Evolutionary conservation across 2,113 vertebrate species (phyloP).

Genomic region (Nibea coibor): DNA sequence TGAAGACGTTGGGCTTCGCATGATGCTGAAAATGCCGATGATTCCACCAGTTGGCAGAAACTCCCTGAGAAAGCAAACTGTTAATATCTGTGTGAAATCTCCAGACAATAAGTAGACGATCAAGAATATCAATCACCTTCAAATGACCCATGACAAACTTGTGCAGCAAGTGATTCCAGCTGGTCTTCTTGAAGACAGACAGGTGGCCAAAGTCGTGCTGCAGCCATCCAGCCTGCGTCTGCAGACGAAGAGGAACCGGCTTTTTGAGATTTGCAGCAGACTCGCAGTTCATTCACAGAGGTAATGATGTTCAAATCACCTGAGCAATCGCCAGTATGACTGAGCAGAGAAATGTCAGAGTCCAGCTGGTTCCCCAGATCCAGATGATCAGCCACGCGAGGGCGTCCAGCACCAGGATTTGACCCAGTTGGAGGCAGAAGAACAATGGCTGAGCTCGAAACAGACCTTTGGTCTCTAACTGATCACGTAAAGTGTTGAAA

Average conservation of each 20-base stretch:
- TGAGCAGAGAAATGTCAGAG: constrained; percentile 84
- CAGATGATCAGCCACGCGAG: constrained; percentile 86
- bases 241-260: neutral
- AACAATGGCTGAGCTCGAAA: constrained; percentile 87
- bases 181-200: constrained; percentile 92
- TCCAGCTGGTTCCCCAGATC: constrained; percentile 90
- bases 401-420: constrained; percentile 90
- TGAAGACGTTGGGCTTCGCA: constrained; percentile 93
- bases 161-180: constrained; percentile 92
- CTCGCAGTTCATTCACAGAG: neutral
- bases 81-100: neutral
- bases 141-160: constrained; percentile 95
- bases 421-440: constrained; percentile 89
- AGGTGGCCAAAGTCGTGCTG: constrained; percentile 97
- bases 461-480: constrained; percentile 85
- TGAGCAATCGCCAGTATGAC: constrained; percentile 88
- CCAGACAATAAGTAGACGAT: neutral
- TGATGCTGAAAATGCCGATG: constrained; percentile 97
- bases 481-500: constrained; percentile 86
- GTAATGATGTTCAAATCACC: constrained; percentile 77
- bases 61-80: constrained; percentile 84
- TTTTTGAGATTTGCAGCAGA: neutral
- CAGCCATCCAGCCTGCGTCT: constrained; percentile 95
- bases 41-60: constrained; percentile 98
- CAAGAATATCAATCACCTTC: constrained; percentile 82